Conservation (phyloP, 2,113 vertebrate genomes). For the Calcarius ornatus region DNA sequence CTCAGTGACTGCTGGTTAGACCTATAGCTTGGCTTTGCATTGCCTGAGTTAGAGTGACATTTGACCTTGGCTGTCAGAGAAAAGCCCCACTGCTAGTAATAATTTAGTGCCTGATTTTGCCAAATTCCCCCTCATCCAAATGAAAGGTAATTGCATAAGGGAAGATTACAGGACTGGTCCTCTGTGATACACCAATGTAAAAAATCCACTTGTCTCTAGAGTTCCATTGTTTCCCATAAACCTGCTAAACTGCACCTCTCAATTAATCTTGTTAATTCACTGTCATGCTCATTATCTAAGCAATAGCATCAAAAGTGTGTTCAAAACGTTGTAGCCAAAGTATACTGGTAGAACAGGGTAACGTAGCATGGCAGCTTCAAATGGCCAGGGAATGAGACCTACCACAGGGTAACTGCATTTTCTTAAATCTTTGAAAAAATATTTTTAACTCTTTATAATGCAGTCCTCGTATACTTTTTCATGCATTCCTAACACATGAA, state of each 20-base stretch:
- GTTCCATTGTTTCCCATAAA: background rate
- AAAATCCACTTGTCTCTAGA: background rate
- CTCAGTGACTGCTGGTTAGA: background rate
- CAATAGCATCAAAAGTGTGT: background rate
- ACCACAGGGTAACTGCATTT: background rate
- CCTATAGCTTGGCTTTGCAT: background rate
- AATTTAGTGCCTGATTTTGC: background rate
- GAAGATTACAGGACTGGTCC: background rate
- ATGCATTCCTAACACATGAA: background rate
- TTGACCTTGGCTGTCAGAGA: background rate
- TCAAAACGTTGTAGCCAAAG: background rate
- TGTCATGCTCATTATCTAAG: background rate
- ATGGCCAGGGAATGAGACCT: background rate
- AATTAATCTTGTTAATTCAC: background rate
- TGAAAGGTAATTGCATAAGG: background rate
- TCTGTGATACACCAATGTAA: background rate
- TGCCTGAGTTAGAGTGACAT: background rate
- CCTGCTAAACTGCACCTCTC: background rate
- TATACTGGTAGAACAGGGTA: background rate
- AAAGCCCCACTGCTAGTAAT: background rate
- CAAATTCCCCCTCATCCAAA: background rate
- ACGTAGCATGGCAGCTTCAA: background rate
- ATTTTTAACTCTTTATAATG: background rate
- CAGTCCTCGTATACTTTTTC: background rate
- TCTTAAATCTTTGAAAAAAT: background rate